phyloP scores from a whole-genome alignment of 2,888 invertebrate species.

The Autographa gamma region DNA sequence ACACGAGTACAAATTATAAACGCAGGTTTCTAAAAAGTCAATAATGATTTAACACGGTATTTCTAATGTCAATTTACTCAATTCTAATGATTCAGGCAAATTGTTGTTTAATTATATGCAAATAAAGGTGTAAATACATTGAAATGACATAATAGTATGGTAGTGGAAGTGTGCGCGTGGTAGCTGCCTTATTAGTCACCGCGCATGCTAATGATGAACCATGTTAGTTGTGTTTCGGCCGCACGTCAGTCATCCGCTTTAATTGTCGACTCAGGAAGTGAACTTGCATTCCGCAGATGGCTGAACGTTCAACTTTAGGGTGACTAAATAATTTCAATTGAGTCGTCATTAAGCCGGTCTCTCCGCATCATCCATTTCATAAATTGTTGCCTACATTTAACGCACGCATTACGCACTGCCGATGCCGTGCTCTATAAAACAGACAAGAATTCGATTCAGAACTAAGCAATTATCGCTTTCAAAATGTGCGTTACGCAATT shows the following conservation, averaged over 20 bases:
- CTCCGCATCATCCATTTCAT: slow-evolving; percentile 45
- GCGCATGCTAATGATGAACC: slow-evolving; percentile 61
- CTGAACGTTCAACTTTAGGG: slow-evolving; percentile 71
- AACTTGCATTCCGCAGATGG: slow-evolving; percentile 80
- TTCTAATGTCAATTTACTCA: slow-evolving; percentile 11
- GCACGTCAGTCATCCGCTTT: slow-evolving; percentile 72
- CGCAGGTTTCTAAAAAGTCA: slow-evolving; percentile 5
- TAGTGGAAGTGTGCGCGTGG: slow-evolving; percentile 30
- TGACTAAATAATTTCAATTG: slow-evolving; percentile 70
- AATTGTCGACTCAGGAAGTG: slow-evolving; percentile 85
- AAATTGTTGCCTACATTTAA: slow-evolving; percentile 52
- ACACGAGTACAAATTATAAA: slow-evolving; percentile 9
- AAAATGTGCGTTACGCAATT: slow-evolving; percentile 67
- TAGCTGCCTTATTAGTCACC: slow-evolving; percentile 62
- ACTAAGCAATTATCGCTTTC: slow-evolving; percentile 73
- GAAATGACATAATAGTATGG: slow-evolving; percentile 35
- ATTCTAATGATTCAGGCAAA: neutral
- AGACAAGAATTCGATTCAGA: slow-evolving; percentile 75
- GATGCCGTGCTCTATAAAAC: slow-evolving; percentile 64
- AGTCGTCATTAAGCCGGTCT: slow-evolving; percentile 60
- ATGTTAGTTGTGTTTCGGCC: slow-evolving; percentile 66
- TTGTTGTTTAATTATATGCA: slow-evolving; percentile 9
- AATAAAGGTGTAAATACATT: slow-evolving; percentile 14
- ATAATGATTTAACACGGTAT: slow-evolving; percentile 10
- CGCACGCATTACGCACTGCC: slow-evolving; percentile 42